Base-by-base conservation (phyloP, 2,888 invertebrate species). In the Serrognathus titanus region DNA sequence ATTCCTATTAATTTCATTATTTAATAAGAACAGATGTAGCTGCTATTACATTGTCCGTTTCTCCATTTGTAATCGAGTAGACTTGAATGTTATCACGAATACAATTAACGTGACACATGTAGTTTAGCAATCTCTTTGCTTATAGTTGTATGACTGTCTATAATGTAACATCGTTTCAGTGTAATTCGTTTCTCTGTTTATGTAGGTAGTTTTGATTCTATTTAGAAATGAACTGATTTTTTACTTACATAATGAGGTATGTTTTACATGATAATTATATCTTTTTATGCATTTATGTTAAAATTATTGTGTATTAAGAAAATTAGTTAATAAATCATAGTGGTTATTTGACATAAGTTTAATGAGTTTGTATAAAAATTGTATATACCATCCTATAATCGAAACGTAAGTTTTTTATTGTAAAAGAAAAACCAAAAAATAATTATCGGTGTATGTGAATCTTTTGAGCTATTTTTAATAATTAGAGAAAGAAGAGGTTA, bases 161-260 rank as follows among this genome's bases (percentile, higher is more conserved):
- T 47, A 51, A 39, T 43, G 48, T 51, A 54, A 31, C 24, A 31
- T 6, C 24, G 24, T 31, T 31, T 57, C 53, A 57, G 51, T 57
- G 57, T 57, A 53, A 53, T 54, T 39, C 49, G 40, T 55, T 52
- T 56, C 51, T 54, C 39, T 58, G 55, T 62, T 60, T 54, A 50
- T 63, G 51, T 62, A 58, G 63, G 59, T 64, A 54, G 51, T 51
- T 58, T 51, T 61, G 51, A 61, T 53, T 51, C 49, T 57, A 52
- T 57, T 31, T 57, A 59, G 58, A 63, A 60, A 57, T 55, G 67
- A 66, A 67, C 67, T 66, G 67, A 67, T 64, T 63, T 68, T 68
- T 65, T 63, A 62, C 60, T 56, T 65, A 61, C 56, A 55, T 50
- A 37, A 50, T 59, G 45, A 46, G 46, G 41, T 38, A 48, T 43